phyloP scores from a whole-genome alignment of 2,888 invertebrate species.

The Lasioglossum lativentre region DNA sequence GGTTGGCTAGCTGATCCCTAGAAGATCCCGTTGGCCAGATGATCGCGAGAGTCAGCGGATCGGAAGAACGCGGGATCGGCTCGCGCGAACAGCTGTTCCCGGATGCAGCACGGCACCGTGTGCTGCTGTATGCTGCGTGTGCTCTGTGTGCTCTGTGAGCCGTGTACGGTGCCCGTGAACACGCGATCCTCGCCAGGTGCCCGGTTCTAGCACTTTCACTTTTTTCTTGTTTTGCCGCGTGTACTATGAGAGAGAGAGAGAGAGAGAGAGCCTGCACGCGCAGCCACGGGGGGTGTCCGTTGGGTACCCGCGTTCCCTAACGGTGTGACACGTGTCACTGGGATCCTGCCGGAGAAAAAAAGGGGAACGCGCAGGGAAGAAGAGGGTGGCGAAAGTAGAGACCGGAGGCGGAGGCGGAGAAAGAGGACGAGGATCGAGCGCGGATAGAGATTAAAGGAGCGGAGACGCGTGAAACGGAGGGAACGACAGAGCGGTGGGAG shows the following conservation, averaged over 20 bases:
- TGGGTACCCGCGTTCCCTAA: not conserved
- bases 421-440: not conserved
- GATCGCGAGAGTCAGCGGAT: not conserved
- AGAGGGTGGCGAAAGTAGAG: not conserved
- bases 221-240: conserved; percentile 57
- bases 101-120: not conserved
- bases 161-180: not conserved
- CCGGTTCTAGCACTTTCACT: conserved; percentile 53
- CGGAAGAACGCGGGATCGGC: not conserved
- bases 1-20: not conserved
- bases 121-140: no score
- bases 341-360: conserved; percentile 13
- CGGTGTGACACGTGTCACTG: conserved; percentile 52
- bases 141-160: no score
- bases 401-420: not conserved
- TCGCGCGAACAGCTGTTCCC: not conserved
- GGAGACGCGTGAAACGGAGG: not conserved
- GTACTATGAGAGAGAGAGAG: no score
- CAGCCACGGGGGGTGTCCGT: conserved; percentile 26
- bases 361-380: not conserved
- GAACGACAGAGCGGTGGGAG: conserved; percentile 11
- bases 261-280: conserved; percentile 52
- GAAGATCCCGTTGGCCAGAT: not conserved
- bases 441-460: not conserved
- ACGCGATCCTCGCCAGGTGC: not conserved